phyloP scores from a whole-genome alignment of 2,888 invertebrate genomes.

The Microplitis manilae region DNA sequence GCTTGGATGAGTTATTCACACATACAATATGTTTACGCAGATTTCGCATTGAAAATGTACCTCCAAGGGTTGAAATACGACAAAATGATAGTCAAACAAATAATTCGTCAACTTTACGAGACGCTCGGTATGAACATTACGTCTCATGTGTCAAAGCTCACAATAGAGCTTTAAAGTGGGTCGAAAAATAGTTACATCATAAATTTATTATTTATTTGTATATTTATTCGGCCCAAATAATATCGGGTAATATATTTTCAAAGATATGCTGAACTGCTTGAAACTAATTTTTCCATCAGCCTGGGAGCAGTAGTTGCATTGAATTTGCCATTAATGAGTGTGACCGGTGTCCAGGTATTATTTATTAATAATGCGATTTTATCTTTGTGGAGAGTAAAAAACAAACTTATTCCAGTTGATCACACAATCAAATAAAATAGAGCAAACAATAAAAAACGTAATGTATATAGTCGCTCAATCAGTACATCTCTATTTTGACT shows the following conservation, averaged over 20 bases:
- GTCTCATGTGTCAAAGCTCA: slow-evolving; percentile 13
- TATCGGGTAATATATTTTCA: not conserved
- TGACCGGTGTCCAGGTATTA: slow-evolving; percentile 13
- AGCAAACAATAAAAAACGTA: slow-evolving; percentile 12
- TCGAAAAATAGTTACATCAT: too few species aligned
- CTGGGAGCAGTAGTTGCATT: not conserved
- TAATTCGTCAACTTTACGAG: not conserved
- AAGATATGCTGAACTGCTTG: slow-evolving; percentile 25
- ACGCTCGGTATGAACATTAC: slow-evolving; percentile 2
- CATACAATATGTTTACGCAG: not conserved
- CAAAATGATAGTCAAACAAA: not conserved
- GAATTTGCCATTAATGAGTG: slow-evolving; percentile 16
- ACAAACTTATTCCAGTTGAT: not conserved
- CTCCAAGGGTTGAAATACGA: not conserved
- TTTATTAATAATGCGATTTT: too few species aligned
- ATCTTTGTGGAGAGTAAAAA: not conserved
- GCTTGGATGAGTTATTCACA: not conserved
- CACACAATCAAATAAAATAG: not conserved
- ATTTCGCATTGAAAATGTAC: not conserved
- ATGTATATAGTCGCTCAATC: not conserved
- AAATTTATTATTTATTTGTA: not conserved
- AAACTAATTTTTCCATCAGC: not conserved
- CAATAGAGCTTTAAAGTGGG: slow-evolving; percentile 14
- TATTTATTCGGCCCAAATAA: too few species aligned
- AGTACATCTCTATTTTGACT: slow-evolving; percentile 30